A percentile compares a stretch with the other conserved stretches of the same genome.
Conservation (phyloP, 2,888 invertebrate genomes). For the Copidosoma aretas region DNA sequence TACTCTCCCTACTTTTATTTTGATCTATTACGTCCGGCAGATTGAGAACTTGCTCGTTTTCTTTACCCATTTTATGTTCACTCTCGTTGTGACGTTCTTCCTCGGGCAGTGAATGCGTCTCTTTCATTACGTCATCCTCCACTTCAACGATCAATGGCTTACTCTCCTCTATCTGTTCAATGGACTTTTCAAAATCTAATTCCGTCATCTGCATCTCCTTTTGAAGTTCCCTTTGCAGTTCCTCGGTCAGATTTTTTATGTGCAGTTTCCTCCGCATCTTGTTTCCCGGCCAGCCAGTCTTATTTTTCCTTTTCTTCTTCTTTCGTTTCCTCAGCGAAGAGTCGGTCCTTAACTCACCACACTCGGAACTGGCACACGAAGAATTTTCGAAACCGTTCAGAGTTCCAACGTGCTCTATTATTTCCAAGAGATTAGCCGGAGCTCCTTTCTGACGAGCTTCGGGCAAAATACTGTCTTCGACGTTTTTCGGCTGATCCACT, state of each 20-base stretch:
- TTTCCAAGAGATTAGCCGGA: slow-evolving; percentile 55
- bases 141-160: neutral
- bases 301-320: slow-evolving; percentile 69
- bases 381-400: slow-evolving; percentile 55
- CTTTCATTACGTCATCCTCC: slow-evolving; percentile 8
- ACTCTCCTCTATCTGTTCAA: slow-evolving; percentile 10
- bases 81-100: slow-evolving; percentile 60
- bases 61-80: slow-evolving; percentile 56
- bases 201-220: slow-evolving; percentile 44
- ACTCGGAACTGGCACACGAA: slow-evolving; percentile 60
- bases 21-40: neutral
- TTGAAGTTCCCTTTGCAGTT: slow-evolving; percentile 47
- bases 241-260: slow-evolving; percentile 42
- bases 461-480: slow-evolving; percentile 39
- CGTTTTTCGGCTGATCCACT: slow-evolving; percentile 43
- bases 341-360: slow-evolving; percentile 54
- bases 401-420: slow-evolving; percentile 49
- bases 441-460: slow-evolving; percentile 50
- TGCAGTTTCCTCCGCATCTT: slow-evolving; percentile 54
- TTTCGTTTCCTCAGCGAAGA: slow-evolving; percentile 65
- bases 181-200: slow-evolving; percentile 44
- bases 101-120: slow-evolving; percentile 51
- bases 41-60: slow-evolving; percentile 34
- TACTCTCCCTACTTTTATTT: slow-evolving; percentile 22
- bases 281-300: slow-evolving; percentile 80